Conservation (phyloP, 2,888 invertebrate genomes). For the Microplitis manilae region DNA sequence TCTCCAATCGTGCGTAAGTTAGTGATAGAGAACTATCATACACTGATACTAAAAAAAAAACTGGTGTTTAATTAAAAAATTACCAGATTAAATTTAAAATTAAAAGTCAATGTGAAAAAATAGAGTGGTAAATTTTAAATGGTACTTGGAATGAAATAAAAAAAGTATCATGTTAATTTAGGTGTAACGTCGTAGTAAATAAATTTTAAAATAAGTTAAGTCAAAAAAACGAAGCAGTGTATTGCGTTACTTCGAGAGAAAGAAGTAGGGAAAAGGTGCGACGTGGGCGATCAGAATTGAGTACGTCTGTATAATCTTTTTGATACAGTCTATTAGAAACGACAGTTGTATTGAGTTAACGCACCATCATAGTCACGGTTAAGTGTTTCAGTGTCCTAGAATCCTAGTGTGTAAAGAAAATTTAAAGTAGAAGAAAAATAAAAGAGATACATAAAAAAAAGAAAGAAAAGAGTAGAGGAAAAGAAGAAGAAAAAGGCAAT, state of each 20-base stretch:
- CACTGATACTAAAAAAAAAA: constrained; percentile 2
- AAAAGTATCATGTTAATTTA: not conserved
- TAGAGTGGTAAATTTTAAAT: too few species aligned
- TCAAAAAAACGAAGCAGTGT: not conserved
- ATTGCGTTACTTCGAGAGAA: not conserved
- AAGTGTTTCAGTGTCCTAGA: constrained; percentile 18
- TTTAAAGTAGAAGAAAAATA: constrained; percentile 9
- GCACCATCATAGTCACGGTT: not conserved
- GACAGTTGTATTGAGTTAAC: not conserved
- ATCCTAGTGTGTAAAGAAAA: constrained; percentile 20
- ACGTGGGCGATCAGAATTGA: constrained; percentile 1
- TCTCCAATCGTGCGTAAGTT: constrained; percentile 11
- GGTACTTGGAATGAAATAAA: too few species aligned
- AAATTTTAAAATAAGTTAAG: not conserved
- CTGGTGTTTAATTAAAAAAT: not conserved
- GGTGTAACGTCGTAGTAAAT: not conserved
- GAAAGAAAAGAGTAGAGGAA: constrained; percentile 1
- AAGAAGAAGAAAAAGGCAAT: constrained; percentile 26
- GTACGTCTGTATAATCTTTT: not conserved
- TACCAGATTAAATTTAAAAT: not conserved
- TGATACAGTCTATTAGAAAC: not conserved
- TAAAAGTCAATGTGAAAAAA: too few species aligned
- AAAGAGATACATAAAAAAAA: not conserved
- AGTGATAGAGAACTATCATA: constrained; percentile 19
- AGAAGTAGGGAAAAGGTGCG: constrained; percentile 1